Conservation (phyloP, 2,113 vertebrate species). For the Mastomys coucha region DNA sequence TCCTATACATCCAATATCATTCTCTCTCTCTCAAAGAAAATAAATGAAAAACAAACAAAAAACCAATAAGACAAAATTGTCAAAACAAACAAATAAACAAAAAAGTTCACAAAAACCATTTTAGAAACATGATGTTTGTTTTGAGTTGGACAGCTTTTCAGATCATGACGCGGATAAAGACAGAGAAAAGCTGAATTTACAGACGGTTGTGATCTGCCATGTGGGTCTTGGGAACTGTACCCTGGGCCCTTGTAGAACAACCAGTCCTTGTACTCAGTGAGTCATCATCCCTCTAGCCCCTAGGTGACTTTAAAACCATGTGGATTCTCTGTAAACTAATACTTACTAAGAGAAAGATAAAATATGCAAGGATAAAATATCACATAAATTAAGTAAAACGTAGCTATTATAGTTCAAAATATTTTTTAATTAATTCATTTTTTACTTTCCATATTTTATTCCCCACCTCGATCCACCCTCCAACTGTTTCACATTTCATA, state of each 20-base stretch:
- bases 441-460: too few relatives aligned
- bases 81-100: background rate
- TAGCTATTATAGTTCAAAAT: background rate
- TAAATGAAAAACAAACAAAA: background rate
- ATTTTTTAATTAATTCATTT: background rate
- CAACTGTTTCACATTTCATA: too few relatives aligned
- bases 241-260: background rate
- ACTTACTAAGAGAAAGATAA: background rate
- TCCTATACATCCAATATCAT: background rate
- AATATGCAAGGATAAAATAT: slow-evolving; percentile 22
- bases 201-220: background rate
- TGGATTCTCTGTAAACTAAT: slow-evolving; percentile 6
- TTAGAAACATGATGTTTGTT: background rate
- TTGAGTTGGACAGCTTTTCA: background rate
- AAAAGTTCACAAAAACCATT: background rate
- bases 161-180: background rate
- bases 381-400: background rate
- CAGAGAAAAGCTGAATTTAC: background rate
- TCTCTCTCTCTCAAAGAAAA: background rate
- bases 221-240: background rate
- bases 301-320: background rate
- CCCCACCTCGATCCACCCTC: too few relatives aligned
- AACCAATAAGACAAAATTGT: background rate
- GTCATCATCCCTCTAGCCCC: too few relatives aligned
- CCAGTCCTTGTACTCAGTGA: too few relatives aligned